Evolutionary conservation across 2,888 invertebrate genomes (phyloP), one percentile per base, ranked within the genome.

Genomic region (Nymphalis polychloros): DNA sequence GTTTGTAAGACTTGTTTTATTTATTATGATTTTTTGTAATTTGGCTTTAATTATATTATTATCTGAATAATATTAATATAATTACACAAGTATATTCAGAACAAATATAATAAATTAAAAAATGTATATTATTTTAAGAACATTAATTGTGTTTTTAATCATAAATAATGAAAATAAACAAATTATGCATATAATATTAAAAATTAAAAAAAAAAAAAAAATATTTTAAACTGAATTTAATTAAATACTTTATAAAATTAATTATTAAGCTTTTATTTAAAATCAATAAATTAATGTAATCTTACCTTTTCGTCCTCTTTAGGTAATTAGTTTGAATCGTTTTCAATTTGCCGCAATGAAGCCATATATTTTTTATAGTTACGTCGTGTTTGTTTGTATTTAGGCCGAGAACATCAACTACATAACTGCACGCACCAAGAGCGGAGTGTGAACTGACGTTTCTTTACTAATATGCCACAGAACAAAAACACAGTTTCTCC

Each of bases 361-460:
- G 76, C 77, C 79, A 75, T 79, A 78, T 70, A 79, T 67, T 70
- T 55, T 59, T 75, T 65, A 67, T 63, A 63, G 65, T 71, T 68
- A 73, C 75, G 76, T 73, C 73, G 71, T 59, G 63, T 69, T 71
- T 81, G 73, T 79, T 79, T 77, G 77, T 79, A 75, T 78, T 81
- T 79, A 82, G 77, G 75, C 77, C 80, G 76, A 75, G 71, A 72
- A 50, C 53, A 60, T 64, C 31, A 31, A 35, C 19, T 59, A 74
- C 70, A 71, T 74, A 64, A 82, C 88, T 78, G 72, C 62, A 70
- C 83, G 76, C 85, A 86, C 85, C 89, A 81, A 82, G 70, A 66
- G 81, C 72, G 81, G 76, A 81, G 84, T 87, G 86, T 82, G 77
- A 67, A 90, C 90, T 90, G 89, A 79, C 82, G 79, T 76, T 59